Evolutionary conservation across 1,140 invertebrate species (phyloP).

Genomic region (Neodiprion virginianus): DNA sequence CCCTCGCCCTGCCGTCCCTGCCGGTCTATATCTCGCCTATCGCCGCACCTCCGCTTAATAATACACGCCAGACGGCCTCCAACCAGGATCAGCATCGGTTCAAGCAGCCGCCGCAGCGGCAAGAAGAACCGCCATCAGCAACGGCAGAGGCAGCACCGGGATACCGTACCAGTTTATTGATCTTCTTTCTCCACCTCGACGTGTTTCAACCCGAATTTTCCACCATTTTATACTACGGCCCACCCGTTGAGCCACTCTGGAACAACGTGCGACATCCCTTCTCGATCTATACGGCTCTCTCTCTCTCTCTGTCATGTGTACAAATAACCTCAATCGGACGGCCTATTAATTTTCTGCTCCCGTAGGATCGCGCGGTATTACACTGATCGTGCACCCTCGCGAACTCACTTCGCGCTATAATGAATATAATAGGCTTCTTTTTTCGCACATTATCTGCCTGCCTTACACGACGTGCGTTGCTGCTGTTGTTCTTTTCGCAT

Average conservation of each 20-base stretch:
- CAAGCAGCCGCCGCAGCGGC: background rate
- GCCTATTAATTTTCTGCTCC: too few species aligned
- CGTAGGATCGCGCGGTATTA: too few species aligned
- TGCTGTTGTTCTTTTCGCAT: too few species aligned
- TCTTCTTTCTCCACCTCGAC: conserved; percentile 56
- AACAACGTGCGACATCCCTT: conserved; percentile 14
- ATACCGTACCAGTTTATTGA: conserved; percentile 57
- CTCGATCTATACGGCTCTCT: conserved; percentile 15
- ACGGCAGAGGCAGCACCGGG: conserved; percentile 24
- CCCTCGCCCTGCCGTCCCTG: background rate
- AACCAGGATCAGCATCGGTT: conserved; percentile 43
- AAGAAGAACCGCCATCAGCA: background rate
- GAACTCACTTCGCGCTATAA: too few species aligned
- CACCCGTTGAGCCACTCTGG: conserved; percentile 39
- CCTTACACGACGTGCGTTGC: too few species aligned
- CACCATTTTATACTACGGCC: conserved; percentile 52
- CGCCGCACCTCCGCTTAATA: conserved; percentile 54
- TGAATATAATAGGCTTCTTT: too few species aligned
- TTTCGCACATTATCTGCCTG: too few species aligned
- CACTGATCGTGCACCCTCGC: too few species aligned
- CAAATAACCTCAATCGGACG: too few species aligned
- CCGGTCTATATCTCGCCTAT: background rate
- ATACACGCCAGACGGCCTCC: conserved; percentile 48
- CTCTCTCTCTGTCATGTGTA: conserved; percentile 2
- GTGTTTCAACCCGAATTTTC: conserved; percentile 57